A percentile compares a stretch with the other conserved stretches of the same genome.
Evolutionary conservation across 1,140 invertebrate species (phyloP).

Genomic region (Papilio glaucus): DNA sequence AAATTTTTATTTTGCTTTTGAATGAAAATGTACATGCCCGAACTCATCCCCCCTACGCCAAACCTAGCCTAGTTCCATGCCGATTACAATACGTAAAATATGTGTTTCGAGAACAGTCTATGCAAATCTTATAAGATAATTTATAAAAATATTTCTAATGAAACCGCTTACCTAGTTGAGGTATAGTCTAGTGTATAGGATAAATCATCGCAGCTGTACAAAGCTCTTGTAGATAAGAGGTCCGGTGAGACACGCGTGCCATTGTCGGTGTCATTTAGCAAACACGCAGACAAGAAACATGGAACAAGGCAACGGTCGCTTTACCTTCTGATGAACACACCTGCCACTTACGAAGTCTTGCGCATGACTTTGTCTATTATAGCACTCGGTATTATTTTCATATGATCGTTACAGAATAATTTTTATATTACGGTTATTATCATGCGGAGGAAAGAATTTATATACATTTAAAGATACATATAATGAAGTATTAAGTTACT

Average conservation of each 20-base stretch:
- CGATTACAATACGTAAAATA: not conserved
- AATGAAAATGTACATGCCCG: too few species aligned
- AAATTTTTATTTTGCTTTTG: not conserved
- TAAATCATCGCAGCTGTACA: slow-evolving; percentile 73
- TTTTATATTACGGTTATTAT: not conserved
- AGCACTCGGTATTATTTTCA: not conserved
- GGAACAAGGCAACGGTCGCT: slow-evolving; percentile 53
- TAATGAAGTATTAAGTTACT: too few species aligned
- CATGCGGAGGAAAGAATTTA: not conserved
- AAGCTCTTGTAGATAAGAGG: slow-evolving; percentile 72
- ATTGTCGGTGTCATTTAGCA: slow-evolving; percentile 62
- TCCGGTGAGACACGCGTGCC: slow-evolving; percentile 65
- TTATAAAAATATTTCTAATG: slow-evolving; percentile 26
- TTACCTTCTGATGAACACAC: slow-evolving; percentile 40
- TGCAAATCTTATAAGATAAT: not conserved
- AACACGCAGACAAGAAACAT: slow-evolving; percentile 66
- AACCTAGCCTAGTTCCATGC: too few species aligned
- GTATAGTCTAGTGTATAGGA: slow-evolving; percentile 62
- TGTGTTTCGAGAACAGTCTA: not conserved
- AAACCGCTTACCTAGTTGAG: not conserved
- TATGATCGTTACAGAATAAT: not conserved
- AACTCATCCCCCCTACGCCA: too few species aligned
- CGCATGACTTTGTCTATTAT: slow-evolving; percentile 1
- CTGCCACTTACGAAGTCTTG: slow-evolving; percentile 40
- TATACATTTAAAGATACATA: too few species aligned